Conservation (phyloP, 2,797 vertebrate genomes). For the Artibeus lituratus region DNA sequence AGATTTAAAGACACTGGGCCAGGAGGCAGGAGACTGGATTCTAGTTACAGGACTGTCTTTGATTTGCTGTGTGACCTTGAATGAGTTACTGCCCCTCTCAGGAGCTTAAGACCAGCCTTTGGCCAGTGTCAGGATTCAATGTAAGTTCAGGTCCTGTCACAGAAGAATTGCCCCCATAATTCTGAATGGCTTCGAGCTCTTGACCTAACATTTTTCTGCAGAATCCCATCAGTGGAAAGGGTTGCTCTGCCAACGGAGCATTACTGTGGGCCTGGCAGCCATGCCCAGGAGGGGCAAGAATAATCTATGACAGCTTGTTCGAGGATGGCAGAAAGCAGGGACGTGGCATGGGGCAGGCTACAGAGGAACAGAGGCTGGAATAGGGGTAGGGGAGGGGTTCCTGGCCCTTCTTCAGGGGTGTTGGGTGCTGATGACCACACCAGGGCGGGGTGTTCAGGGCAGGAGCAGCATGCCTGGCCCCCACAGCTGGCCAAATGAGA, state of each 20-base stretch:
- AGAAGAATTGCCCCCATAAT: neutral
- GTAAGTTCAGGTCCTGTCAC: neutral
- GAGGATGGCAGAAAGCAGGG: neutral
- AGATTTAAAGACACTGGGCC: constrained; percentile 31
- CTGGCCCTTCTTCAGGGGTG: neutral
- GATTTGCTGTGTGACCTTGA: constrained; percentile 53
- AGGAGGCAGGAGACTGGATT: constrained; percentile 21
- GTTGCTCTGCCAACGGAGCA: neutral
- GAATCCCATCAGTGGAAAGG: neutral
- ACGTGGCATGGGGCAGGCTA: too few species aligned
- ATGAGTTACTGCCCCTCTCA: neutral
- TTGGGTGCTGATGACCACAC: accelerated
- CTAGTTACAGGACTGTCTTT: constrained; percentile 29
- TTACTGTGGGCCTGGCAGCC: neutral
- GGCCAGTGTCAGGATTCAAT: neutral
- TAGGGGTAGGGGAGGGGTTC: accelerated
- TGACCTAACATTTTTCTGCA: neutral
- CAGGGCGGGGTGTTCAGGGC: neutral
- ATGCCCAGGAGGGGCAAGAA: neutral
- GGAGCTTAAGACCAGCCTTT: neutral
- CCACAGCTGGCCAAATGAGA: neutral
- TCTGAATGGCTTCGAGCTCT: neutral
- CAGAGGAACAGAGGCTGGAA: too few species aligned
- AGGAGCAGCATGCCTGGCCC: neutral
- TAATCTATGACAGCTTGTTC: neutral